Evolutionary conservation across 2,113 vertebrate species (phyloP), one percentile per base, ranked within the genome.

Genomic region (Gambusia holbrooki): DNA sequence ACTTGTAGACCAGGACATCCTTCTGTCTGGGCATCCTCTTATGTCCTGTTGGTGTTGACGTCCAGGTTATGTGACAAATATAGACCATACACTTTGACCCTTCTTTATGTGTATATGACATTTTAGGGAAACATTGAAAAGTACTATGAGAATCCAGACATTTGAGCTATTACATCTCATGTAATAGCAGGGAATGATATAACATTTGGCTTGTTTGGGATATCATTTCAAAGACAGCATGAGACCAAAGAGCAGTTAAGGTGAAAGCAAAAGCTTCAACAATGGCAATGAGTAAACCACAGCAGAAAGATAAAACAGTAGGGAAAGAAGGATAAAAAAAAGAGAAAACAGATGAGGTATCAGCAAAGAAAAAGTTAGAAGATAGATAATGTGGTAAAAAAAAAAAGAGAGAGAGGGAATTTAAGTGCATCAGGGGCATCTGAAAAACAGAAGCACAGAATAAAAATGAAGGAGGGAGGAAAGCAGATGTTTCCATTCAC

Each of bases 401-500:
- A 66, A 60, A 14, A 45, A 62, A 45, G 12, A 14, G 13, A 42
- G 27, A 42, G 30, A 70, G 9, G 6, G 58, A 74, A 62, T 63
- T 27, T 67, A 33, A 81, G 78, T 25, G 29, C 70, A 74, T 70
- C 35, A 48, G 60, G 51, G 63, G 42, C 76, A 76, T 67, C 74
- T 77, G 63, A 67, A 64, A 80, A 62, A 69, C 42, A 80, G 67
- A 77, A 71, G 62, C 0, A 10, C 69, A 30, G 76, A 82, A 89
- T 81, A 71, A 77, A 86, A 87, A 88, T 81, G 51, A 83, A 40
- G 12, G 69, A 80, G 79, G 33, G 37, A 22, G 71, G 65, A 62
- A 80, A 74, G 77, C 77, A 87, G 85, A 83, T 88, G 83, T 70
- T 68, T 71, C 13, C 66, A 84, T 81, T 82, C 65, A 85, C 58